Evolutionary conservation across 2,797 vertebrate species (phyloP), one percentile per base, ranked within the genome.

Genomic region (Myoxocephalus aenaeus): DNA sequence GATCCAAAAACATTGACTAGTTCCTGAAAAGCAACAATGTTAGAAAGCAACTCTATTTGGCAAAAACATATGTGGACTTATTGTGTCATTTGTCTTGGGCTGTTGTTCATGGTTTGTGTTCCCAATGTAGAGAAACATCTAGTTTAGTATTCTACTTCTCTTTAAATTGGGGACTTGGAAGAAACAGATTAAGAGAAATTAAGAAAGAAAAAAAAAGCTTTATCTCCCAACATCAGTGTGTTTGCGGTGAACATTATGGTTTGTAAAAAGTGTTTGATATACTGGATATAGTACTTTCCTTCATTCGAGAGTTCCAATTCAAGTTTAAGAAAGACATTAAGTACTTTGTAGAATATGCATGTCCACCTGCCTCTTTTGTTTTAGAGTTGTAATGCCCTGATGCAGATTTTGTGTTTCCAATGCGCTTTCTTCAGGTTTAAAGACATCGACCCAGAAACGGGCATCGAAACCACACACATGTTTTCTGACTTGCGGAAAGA

Each of bases 361-460:
- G 18, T 36, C 1, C 36, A 11, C 0, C 2, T 40, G 38, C 38
- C 38, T 10, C 42, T 1, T 61, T 36, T 8, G 17, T 34, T 2
- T 38, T 46, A 22, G 20, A 59, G 17, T 50, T 13, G 58, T 3
- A 1, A 67, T 46, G 12, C 18, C 18, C 1, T 62, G 27, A 29
- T 15, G 4, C 38, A n/a, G 0, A 11, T 10, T 74, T 46, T 64
- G 9, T 51, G 27, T 65, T 56, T 59, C 11, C 4, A 1, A 1
- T 83, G 17, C 3, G 1, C 32, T 63, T 20, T 58, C 80, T 77
- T 40, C 85, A 95, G 95, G 79, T 95, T 92, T 66, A 83, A 86
- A 66, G 73, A 87, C 22, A 76, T 95, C 20, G 96, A 98, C 58
- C 95, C 94, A 25, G 96, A 98, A 70, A 96, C 96, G 0, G 95